phyloP scores from a whole-genome alignment of 2,113 vertebrate species.

The Datnioides undecimradiatus region DNA sequence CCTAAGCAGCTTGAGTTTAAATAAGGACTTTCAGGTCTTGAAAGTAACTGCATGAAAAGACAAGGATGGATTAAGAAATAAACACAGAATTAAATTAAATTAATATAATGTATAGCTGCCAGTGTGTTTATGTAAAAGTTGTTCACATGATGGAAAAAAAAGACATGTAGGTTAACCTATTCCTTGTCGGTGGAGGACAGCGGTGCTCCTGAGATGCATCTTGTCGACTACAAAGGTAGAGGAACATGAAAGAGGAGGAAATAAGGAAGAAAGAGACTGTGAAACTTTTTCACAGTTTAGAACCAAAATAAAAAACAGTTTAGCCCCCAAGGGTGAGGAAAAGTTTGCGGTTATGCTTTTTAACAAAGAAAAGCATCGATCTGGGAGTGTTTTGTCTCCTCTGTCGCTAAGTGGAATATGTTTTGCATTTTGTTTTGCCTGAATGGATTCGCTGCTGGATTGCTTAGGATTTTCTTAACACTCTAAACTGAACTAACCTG shows the following conservation, averaged over 20 bases:
- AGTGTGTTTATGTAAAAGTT: neutral
- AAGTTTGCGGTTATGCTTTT: slow-evolving; percentile 59
- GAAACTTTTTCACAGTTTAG: slow-evolving; percentile 49
- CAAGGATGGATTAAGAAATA: neutral
- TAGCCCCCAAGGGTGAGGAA: slow-evolving; percentile 36
- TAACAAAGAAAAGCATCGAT: slow-evolving; percentile 56
- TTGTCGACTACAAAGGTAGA: slow-evolving; percentile 35
- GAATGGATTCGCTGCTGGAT: slow-evolving; percentile 43
- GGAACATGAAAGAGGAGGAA: slow-evolving; percentile 6
- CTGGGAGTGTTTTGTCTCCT: slow-evolving; percentile 54
- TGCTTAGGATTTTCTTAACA: slow-evolving; percentile 50
- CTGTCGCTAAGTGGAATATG: slow-evolving; percentile 31
- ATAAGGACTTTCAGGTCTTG: neutral
- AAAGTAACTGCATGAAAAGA: neutral
- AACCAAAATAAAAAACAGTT: slow-evolving; percentile 42
- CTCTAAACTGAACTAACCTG: slow-evolving; percentile 39
- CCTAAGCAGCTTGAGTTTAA: neutral
- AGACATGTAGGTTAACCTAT: slow-evolving; percentile 18
- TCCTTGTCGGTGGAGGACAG: slow-evolving; percentile 13
- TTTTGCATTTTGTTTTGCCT: slow-evolving; percentile 54
- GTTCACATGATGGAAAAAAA: neutral
- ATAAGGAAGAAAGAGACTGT: slow-evolving; percentile 7
- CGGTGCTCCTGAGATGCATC: slow-evolving; percentile 40
- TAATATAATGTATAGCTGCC: neutral
- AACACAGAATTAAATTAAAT: neutral